Evolutionary conservation across 53 echinoderm and acorn worm species (phyloP).

Genomic region (Mesocentrotus franciscanus): DNA sequence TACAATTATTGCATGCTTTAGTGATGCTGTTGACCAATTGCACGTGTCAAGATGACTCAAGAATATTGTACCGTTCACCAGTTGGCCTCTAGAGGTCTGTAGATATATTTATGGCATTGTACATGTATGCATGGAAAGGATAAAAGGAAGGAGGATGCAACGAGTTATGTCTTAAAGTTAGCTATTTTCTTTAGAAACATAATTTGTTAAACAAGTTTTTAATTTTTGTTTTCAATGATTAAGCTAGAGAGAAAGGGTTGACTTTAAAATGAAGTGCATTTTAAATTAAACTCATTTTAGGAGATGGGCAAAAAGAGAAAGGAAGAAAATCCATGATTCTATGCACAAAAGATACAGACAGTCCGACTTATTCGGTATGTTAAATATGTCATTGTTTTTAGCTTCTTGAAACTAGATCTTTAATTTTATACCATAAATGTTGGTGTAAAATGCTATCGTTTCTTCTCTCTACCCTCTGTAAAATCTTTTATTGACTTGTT

Average conservation of each 20-base stretch:
- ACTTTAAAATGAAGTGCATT: not conserved
- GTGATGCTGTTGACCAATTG: not conserved
- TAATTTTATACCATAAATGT: not conserved
- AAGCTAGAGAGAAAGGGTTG: too few species aligned
- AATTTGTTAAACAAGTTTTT: too few species aligned
- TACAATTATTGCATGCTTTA: not conserved
- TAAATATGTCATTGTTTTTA: not conserved
- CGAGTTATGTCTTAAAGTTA: not conserved
- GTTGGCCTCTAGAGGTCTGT: not conserved
- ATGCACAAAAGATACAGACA: not conserved
- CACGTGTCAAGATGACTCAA: not conserved
- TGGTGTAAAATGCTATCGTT: not conserved
- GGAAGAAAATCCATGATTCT: not conserved
- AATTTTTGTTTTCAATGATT: too few species aligned
- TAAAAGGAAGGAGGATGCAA: not conserved
- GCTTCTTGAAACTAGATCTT: not conserved
- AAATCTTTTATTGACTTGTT: not conserved
- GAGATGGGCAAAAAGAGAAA: not conserved
- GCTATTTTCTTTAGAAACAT: not conserved
- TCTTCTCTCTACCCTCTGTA: not conserved
- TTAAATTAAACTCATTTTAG: not conserved
- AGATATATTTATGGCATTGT: not conserved
- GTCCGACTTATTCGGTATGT: not conserved
- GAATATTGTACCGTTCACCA: too few species aligned
- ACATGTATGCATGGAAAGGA: not conserved